Evolutionary conservation across 2,113 vertebrate genomes (phyloP).

Genomic region (Romanogobio albipinnatus): DNA sequence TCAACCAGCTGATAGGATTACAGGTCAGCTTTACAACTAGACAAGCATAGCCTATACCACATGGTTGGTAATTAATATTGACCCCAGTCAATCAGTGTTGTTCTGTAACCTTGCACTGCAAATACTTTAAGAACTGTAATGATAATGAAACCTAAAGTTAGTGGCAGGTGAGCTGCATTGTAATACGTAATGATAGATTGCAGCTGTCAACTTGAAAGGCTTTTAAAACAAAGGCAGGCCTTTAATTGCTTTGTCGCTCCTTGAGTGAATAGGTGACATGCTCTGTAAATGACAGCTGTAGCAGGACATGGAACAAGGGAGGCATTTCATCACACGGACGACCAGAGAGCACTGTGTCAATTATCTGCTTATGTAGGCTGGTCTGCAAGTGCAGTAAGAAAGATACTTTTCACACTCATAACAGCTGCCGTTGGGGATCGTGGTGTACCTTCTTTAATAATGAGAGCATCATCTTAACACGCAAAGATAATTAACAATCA

Average conservation of each 20-base stretch:
- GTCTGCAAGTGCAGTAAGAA: not conserved
- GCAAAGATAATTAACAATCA: not conserved
- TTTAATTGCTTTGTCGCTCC: slow-evolving; percentile 24
- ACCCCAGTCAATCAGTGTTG: not conserved
- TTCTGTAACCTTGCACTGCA: not conserved
- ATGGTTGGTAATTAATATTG: not conserved
- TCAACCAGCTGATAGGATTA: not conserved
- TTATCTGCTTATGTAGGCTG: slow-evolving; percentile 1
- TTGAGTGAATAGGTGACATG: slow-evolving; percentile 2
- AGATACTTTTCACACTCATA: slow-evolving; percentile 45
- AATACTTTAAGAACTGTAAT: not conserved
- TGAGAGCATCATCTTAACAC: not conserved
- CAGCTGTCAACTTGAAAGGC: slow-evolving; percentile 12
- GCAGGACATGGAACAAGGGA: slow-evolving; percentile 9
- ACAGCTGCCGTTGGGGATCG: not conserved
- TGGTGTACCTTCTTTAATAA: not conserved
- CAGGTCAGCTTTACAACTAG: not conserved
- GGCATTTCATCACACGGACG: slow-evolving; percentile 11
- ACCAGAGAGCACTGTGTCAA: not conserved
- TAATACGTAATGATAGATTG: slow-evolving; percentile 19
- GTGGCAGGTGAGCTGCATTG: not conserved
- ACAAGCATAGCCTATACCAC: not conserved
- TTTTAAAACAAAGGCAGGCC: slow-evolving; percentile 8
- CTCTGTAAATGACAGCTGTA: slow-evolving; percentile 29
- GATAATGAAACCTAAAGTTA: not conserved